phyloP scores from a whole-genome alignment of 1,140 invertebrate genomes.

The Riptortus pedestris region DNA sequence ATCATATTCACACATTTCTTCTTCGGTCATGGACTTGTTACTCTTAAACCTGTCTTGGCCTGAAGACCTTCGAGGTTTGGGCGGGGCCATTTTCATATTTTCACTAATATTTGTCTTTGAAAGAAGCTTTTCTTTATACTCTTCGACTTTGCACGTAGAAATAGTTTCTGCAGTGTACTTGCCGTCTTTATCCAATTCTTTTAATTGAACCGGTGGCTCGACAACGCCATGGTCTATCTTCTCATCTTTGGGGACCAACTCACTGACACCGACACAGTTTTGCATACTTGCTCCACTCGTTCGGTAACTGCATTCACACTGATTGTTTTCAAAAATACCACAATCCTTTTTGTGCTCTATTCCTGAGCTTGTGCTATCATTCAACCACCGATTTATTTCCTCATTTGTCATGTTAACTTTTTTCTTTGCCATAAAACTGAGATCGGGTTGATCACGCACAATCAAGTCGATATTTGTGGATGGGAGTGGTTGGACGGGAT shows the following conservation, averaged over 20 bases:
- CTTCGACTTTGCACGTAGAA: conserved; percentile 29
- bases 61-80: conserved; percentile 19
- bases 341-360: conserved; percentile 30
- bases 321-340: conserved; percentile 30
- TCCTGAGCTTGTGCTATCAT: conserved; percentile 41
- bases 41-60: conserved; percentile 6
- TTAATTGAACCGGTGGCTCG: conserved; percentile 27
- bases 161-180: conserved; percentile 29
- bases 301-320: conserved; percentile 26
- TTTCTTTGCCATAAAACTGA: conserved; percentile 39
- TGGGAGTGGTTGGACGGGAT: no score
- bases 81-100: conserved; percentile 8
- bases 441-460: conserved; percentile 7
- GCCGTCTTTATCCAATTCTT: conserved; percentile 24
- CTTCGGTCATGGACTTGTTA: conserved; percentile 25
- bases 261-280: conserved; percentile 8
- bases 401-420: conserved; percentile 61
- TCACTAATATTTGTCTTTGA: not conserved
- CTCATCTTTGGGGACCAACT: conserved; percentile 13
- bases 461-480: conserved; percentile 1
- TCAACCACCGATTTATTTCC: conserved; percentile 60
- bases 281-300: conserved; percentile 16
- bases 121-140: conserved; percentile 28
- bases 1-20: conserved; percentile 28
- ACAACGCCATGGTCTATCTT: conserved; percentile 24